Base-by-base conservation (phyloP, 2,113 vertebrate genomes). In the Pelvicachromis taeniatus region DNA sequence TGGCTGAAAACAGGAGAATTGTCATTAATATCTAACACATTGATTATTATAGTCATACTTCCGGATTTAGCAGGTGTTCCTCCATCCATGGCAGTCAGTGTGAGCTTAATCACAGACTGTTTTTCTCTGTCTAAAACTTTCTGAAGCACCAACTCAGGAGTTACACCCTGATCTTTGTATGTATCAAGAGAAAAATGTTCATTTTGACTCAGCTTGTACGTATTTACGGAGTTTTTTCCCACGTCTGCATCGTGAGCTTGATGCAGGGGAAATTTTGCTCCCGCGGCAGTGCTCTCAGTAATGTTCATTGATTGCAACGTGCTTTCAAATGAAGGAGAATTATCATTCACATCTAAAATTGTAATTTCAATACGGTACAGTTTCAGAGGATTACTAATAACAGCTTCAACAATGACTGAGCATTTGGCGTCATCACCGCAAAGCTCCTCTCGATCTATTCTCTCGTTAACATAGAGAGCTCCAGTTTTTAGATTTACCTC, bases 71-170 rank as follows among this genome's bases (percentile, higher is more conserved):
- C 35, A 4, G 77, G 83, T n/a, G 53, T 85, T 16, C 97, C 83
- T 0, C 61, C 97, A 7, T 98, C 97, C 21, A 96, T 88, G 0
- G 97, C 97, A 0, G 96, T 97, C 80, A 98, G 83, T 13, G 93
- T 93, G 3, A 98, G 92, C 0, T 48, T 68, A 82, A 97, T 96
- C 35, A 93, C 81, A 19, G 97, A 90, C 80, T 96, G 94, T 54
- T 95, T 96, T 80, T 98, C 97, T 5, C 97, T 70, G 88, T 98
- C 97, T 91, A 98, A 87, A 2, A 92, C 89, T 77, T 85, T 96
- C 42, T 97, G 96, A 85, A 98, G 93, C 58, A 97, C 89, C 9
- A 98, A 31, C 85, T 98, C 97, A 0, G 68, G 12, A 2, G 75
- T 68, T 3, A 23, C 7, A 14, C 14, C 77, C 0, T 91, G 87